Evolutionary conservation across 2,888 invertebrate species (phyloP), one percentile per base, ranked within the genome.

Genomic region (Lutraria lutraria): DNA sequence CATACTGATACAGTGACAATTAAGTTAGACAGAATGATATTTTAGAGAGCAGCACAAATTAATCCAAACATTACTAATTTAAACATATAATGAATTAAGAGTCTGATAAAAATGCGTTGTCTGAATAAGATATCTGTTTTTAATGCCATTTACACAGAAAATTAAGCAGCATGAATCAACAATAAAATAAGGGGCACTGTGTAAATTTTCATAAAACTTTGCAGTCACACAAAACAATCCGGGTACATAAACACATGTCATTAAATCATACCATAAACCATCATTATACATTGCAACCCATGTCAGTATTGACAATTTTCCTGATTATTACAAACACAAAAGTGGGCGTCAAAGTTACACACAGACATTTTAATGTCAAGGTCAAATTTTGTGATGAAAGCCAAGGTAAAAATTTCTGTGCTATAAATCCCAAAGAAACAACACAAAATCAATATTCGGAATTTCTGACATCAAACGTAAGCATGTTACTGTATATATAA

Each of bases 401-500:
- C 34, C 76, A 76, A 76, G 76, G 76, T 76, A n/a, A 34, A 76
- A 76, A 31, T 34, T 34, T 12, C 31, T 34, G 29, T 31, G 76
- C 34, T 21, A 34, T 31, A n/a, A 76, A 76, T 76, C 31, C 76
- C 76, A 76, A 76, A 76, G 19, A 76, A 76, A 34, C 76, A 76
- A 34, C 34, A 34, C 76, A 76, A 76, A 31, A 76, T 76, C 16
- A 76, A 76, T 76, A 76, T 19, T 76, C 19, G 29, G 31, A 76
- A 56, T 76, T 34, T 76, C 15, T 76, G 25, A 31, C 56, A 76
- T 76, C 25, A 76, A 76, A 76, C 19, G 16, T 76, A 76, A 76
- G 76, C 76, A 76, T 76, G 76, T 76, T 76, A 76, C 76, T 76
- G 76, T 76, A 31, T 84, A 76, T 76, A 84, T 84, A 53, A 21